phyloP scores from a whole-genome alignment of 2,113 vertebrate species.

The Nothocercus julius region DNA sequence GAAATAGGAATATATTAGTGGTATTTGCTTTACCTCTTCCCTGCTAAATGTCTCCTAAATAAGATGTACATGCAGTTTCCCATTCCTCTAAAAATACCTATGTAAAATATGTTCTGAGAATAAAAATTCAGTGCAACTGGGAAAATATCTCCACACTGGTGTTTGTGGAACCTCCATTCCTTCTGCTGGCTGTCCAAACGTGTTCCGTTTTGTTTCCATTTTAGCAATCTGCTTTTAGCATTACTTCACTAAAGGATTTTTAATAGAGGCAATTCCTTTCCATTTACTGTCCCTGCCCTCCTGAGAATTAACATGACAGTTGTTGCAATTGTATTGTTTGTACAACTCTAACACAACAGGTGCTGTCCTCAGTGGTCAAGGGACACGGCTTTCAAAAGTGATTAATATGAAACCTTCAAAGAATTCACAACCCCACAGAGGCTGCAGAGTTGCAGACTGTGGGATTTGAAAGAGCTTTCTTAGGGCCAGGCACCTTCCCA shows the following conservation, averaged over 20 bases:
- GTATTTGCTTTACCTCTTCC: neutral
- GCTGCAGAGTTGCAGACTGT: neutral
- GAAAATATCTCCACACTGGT: neutral
- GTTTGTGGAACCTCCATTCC: neutral
- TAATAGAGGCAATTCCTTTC: neutral
- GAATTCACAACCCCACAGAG: neutral
- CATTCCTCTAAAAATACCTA: neutral
- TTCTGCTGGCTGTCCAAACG: neutral
- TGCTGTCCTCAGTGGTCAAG: neutral
- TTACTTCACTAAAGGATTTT: neutral
- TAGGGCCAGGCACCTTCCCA: neutral
- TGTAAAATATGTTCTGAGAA: neutral
- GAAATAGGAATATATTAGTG: neutral
- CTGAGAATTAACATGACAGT: neutral
- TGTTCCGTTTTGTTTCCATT: neutral
- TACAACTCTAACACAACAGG: neutral
- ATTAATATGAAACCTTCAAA: neutral
- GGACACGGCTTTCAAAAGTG: neutral
- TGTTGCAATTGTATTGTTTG: neutral
- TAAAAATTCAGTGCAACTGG: neutral
- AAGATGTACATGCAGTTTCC: neutral
- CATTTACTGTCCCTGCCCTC: neutral
- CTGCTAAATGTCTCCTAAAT: neutral
- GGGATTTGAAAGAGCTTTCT: neutral
- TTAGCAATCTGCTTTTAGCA: neutral